phyloP scores from a whole-genome alignment of 2,113 vertebrate species.

The Hypocryptadius cinnamomeus region DNA sequence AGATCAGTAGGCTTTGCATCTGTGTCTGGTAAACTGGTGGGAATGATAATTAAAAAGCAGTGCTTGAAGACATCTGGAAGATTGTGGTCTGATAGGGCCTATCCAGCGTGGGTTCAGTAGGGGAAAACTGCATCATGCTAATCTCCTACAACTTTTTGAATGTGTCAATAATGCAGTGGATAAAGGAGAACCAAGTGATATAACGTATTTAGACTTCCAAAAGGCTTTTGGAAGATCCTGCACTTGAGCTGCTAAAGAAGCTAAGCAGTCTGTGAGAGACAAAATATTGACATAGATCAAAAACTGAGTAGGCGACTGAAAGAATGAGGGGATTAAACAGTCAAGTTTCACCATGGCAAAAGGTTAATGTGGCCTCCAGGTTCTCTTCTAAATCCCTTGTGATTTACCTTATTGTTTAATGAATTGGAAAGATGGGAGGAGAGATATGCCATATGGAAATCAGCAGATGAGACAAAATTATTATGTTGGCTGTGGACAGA shows the following conservation, averaged over 20 bases:
- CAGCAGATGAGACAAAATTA: conserved; percentile 3
- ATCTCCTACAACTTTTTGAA: conserved; percentile 10
- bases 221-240: conserved; percentile 36
- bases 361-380: conserved; percentile 28
- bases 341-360: conserved; percentile 1
- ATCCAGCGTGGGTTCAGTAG: neutral
- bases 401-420: conserved; percentile 42
- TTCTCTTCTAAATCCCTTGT: conserved; percentile 16
- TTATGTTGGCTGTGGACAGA: neutral
- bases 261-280: conserved; percentile 26
- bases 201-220: conserved; percentile 13
- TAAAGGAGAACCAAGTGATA: conserved; percentile 14
- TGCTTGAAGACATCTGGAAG: conserved; percentile 39
- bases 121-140: neutral
- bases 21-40: conserved; percentile 20
- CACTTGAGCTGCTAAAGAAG: conserved; percentile 15
- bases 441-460: neutral
- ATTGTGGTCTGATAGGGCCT: neutral
- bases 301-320: conserved; percentile 24
- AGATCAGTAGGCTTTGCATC: conserved; percentile 42
- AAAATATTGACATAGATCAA: conserved; percentile 54
- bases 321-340: conserved; percentile 42
- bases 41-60: conserved; percentile 44
- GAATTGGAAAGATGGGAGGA: conserved; percentile 25
- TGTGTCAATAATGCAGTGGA: conserved; percentile 5